These are phyloP conservation scores for Buathra laborator DNA, from an alignment of 2,888 invertebrate genomes.

Conservation along the genomic window DNA sequence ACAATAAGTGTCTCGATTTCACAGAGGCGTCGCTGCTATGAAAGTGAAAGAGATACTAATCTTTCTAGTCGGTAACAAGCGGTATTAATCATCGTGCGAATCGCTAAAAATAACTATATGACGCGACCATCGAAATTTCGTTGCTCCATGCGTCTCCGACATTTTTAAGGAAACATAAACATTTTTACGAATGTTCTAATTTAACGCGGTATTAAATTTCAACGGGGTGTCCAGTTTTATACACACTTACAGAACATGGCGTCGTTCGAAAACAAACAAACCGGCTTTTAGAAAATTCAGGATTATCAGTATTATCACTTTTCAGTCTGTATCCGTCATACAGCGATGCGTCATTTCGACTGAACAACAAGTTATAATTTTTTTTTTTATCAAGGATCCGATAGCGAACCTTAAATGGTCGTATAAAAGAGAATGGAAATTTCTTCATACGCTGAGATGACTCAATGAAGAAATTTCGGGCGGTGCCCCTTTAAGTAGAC, in stretches of 20 bases:
- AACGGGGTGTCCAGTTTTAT: too few species aligned
- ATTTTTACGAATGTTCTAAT: not conserved
- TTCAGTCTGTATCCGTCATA: not conserved
- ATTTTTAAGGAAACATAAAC: not conserved
- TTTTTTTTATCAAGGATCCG: not conserved
- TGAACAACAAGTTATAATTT: not conserved
- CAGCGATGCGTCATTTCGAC: not conserved
- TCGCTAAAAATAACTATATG: slow-evolving; percentile 11
- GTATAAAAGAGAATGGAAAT: too few species aligned
- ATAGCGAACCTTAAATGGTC: too few species aligned
- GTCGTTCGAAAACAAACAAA: not conserved
- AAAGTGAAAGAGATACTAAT: not conserved
- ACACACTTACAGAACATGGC: not conserved
- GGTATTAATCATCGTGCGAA: not conserved
- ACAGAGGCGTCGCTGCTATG: not conserved
- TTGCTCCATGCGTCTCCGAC: slow-evolving; percentile 9
- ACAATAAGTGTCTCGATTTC: not conserved
- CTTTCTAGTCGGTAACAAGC: not conserved
- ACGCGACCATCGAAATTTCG: slow-evolving; percentile 3
- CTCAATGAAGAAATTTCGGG: too few species aligned
- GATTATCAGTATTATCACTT: not conserved
- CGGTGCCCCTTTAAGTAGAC: too few species aligned
- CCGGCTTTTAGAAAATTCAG: not conserved
- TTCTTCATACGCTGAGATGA: too few species aligned
- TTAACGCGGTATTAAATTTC: not conserved